Evolutionary conservation across 2,797 vertebrate genomes (phyloP).

Genomic region (Melopsittacus undulatus): DNA sequence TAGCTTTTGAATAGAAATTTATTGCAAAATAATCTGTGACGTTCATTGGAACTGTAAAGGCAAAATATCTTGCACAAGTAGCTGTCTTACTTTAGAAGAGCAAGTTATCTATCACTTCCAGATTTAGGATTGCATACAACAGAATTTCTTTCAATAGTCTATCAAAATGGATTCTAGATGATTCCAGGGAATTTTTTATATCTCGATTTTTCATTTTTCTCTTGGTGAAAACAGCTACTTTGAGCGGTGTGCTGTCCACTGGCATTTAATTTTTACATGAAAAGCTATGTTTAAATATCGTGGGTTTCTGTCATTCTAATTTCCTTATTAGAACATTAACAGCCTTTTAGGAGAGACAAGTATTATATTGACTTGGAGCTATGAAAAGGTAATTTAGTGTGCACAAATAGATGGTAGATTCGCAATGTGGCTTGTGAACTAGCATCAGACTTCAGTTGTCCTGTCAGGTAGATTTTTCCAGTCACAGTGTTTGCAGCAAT

Average conservation of each 20-base stretch:
- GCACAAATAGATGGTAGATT: background rate
- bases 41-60: background rate
- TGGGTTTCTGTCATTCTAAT: background rate
- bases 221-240: background rate
- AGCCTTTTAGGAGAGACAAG: background rate
- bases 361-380: background rate
- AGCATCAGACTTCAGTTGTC: constrained; percentile 4
- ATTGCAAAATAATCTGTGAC: background rate
- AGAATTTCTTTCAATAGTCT: background rate
- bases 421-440: background rate
- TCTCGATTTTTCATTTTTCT: background rate
- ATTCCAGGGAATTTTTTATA: background rate
- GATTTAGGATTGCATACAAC: background rate
- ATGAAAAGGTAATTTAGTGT: background rate
- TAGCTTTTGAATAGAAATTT: background rate
- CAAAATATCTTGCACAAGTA: background rate
- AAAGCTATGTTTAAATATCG: background rate
- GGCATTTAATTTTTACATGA: background rate
- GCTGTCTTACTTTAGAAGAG: background rate
- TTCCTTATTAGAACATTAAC: background rate
- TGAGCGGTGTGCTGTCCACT: background rate
- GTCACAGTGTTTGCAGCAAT: constrained; percentile 15
- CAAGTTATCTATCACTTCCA: background rate
- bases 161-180: background rate
- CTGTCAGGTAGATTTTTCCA: constrained; percentile 63